A percentile compares a stretch with the other conserved stretches of the same genome.
Conservation (phyloP, 2,888 invertebrate species). For the Leptura quadrifasciata region DNA sequence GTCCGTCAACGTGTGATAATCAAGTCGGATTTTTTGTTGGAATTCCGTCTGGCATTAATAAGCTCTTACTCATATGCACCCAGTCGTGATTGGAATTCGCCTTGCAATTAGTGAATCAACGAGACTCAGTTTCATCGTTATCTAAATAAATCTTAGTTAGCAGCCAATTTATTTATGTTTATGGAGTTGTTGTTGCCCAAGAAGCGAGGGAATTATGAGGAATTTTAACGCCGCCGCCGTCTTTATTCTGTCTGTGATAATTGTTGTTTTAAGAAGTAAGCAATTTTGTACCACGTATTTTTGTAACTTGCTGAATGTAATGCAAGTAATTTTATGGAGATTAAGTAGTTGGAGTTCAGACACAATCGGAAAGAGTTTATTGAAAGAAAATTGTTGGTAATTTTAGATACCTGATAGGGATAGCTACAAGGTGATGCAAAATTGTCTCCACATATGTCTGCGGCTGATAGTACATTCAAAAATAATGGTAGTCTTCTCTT, state of each 20-base stretch:
- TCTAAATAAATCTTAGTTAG: conserved; percentile 14
- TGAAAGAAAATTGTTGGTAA: too few species aligned
- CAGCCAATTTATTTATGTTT: conserved; percentile 12
- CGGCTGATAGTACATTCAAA: too few species aligned
- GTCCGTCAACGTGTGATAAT: conserved; percentile 15
- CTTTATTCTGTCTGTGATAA: conserved; percentile 10
- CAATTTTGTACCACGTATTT: neutral
- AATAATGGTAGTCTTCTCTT: too few species aligned
- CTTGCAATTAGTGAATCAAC: neutral
- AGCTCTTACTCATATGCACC: neutral
- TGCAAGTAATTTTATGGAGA: too few species aligned
- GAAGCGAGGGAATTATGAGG: conserved; percentile 12
- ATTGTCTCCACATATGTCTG: too few species aligned
- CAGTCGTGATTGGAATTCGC: neutral
- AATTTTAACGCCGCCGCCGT: conserved; percentile 20
- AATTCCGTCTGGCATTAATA: neutral
- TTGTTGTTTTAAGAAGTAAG: conserved; percentile 8
- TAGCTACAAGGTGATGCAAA: too few species aligned
- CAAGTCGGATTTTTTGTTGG: neutral
- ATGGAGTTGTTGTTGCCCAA: conserved; percentile 7
- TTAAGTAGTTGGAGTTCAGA: too few species aligned
- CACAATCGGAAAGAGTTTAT: too few species aligned
- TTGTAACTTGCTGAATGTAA: too few species aligned
- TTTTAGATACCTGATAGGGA: too few species aligned
- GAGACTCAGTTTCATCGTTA: neutral